These are phyloP conservation scores for Urocynchramus pylzowi DNA, from an alignment of 2,113 vertebrate genomes.

Conservation along the genomic window DNA sequence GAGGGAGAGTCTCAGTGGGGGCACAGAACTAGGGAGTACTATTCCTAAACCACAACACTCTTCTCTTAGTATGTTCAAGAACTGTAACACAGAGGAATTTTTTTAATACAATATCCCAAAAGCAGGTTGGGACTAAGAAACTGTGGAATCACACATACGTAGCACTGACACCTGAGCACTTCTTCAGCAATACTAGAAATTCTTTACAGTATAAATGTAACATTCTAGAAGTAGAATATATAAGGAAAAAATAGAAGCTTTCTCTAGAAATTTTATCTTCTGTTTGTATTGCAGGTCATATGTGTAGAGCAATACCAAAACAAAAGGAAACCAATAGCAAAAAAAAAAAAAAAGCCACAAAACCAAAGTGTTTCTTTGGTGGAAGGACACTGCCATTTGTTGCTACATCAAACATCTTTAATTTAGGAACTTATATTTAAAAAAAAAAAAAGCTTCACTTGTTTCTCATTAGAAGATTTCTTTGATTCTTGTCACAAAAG, in stretches of 20 bases:
- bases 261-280: not conserved
- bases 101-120: not conserved
- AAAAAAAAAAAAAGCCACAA: not conserved
- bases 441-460: not conserved
- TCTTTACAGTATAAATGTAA: not conserved
- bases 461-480: not conserved
- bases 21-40: too few species aligned
- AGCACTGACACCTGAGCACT: not conserved
- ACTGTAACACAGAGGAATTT: not conserved
- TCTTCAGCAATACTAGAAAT: not conserved
- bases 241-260: not conserved
- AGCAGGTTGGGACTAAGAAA: not conserved
- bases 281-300: not conserved
- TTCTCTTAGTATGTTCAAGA: not conserved
- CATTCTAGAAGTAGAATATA: not conserved
- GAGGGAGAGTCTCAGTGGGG: not conserved
- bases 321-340: not conserved
- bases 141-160: not conserved
- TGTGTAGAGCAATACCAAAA: not conserved
- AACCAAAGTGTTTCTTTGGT: not conserved
- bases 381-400: not conserved
- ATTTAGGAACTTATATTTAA: not conserved
- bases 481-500: not conserved
- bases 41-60: not conserved
- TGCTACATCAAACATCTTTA: not conserved